These are phyloP conservation scores for Petroica traversi DNA, from an alignment of 2,113 vertebrate species.

Conservation along the genomic window DNA sequence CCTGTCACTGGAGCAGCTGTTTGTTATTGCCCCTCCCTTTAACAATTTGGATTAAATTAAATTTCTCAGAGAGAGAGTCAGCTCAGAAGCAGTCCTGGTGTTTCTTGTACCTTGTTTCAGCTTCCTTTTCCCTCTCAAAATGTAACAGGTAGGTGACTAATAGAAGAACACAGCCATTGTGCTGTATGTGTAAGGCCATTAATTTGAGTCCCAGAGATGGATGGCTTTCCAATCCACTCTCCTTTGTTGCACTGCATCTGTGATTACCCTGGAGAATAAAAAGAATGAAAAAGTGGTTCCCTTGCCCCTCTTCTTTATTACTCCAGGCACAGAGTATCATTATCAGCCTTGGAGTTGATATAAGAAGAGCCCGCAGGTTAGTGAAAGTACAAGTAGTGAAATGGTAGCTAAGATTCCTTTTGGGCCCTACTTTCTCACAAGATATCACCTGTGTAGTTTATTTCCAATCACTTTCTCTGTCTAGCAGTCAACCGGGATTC, in stretches of 20 bases:
- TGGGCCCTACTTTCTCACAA: background rate
- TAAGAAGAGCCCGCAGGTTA: background rate
- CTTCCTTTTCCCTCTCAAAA: background rate
- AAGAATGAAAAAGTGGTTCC: conserved; percentile 33
- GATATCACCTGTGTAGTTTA: background rate
- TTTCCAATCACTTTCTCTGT: background rate
- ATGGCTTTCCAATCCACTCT: conserved; percentile 30
- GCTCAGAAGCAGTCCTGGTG: background rate
- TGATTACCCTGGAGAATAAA: conserved; percentile 50
- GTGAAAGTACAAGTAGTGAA: background rate
- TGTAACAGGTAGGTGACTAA: background rate
- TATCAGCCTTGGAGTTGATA: conserved; percentile 32
- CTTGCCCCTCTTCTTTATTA: conserved; percentile 1
- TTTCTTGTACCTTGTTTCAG: background rate
- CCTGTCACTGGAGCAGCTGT: background rate
- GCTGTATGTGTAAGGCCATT: conserved; percentile 6
- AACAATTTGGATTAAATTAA: conserved; percentile 14
- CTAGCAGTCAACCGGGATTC: background rate
- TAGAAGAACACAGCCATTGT: conserved; percentile 14
- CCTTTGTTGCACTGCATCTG: conserved; percentile 21
- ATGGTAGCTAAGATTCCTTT: background rate
- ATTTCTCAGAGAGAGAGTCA: background rate
- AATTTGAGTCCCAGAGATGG: conserved; percentile 32
- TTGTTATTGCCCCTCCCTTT: background rate
- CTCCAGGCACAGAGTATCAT: conserved; percentile 18